These are phyloP conservation scores for Oxycera nigricornis DNA, from an alignment of 2,888 invertebrate species.

Conservation along the genomic window DNA sequence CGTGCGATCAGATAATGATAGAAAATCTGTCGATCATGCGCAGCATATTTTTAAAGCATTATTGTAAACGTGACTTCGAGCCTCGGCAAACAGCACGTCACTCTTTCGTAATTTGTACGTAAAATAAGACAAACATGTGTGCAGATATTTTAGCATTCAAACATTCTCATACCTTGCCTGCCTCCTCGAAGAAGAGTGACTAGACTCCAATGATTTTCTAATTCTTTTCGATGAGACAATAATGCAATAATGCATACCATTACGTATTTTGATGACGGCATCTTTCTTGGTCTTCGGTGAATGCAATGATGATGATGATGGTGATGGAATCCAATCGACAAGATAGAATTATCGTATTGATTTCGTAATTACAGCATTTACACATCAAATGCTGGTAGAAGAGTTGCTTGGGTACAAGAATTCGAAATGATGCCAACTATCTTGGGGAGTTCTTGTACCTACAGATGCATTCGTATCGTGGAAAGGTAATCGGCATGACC, in stretches of 20 bases:
- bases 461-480: too few relatives aligned
- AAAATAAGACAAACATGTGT: background rate
- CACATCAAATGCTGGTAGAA: too few relatives aligned
- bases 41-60: background rate
- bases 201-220: background rate
- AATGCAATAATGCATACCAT: background rate
- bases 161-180: background rate
- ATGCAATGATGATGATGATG: too few relatives aligned
- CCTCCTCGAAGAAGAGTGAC: background rate
- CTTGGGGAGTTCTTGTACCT: too few relatives aligned
- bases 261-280: background rate
- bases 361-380: too few relatives aligned
- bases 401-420: too few relatives aligned
- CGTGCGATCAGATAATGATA: slow-evolving; percentile 6
- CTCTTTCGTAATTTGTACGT: background rate
- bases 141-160: background rate
- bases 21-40: slow-evolving; percentile 20
- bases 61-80: background rate
- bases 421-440: too few relatives aligned
- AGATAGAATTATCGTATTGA: too few relatives aligned
- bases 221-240: background rate
- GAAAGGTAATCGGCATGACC: too few relatives aligned
- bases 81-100: background rate
- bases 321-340: too few relatives aligned
- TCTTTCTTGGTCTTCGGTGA: too few relatives aligned